A percentile compares a stretch with the other conserved stretches of the same genome.
Evolutionary conservation across 2,888 invertebrate genomes (phyloP).

Genomic region (Polymixis flavicincta): DNA sequence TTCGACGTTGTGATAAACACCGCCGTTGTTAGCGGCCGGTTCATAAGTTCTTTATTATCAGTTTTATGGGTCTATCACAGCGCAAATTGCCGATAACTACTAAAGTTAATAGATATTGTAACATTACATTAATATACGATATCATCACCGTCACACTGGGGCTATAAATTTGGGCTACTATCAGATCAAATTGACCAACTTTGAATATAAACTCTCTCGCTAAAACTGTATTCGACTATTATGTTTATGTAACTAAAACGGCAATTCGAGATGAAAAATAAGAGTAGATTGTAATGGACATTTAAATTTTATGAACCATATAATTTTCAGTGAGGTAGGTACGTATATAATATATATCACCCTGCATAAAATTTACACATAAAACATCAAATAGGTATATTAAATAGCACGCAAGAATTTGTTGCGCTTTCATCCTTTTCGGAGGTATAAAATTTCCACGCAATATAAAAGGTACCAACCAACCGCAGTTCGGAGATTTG

Average conservation of each 20-base stretch:
- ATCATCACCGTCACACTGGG: conserved; percentile 55
- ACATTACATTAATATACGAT: conserved; percentile 69
- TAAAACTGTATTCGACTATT: conserved; percentile 24
- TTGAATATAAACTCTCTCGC: conserved; percentile 54
- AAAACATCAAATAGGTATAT: conserved; percentile 13
- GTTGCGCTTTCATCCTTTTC: conserved; percentile 26
- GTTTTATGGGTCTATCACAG: conserved; percentile 73
- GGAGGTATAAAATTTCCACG: conserved; percentile 21
- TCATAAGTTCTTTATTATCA: conserved; percentile 68
- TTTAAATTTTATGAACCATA: background rate
- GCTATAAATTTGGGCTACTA: conserved; percentile 51
- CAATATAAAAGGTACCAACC: conserved; percentile 25
- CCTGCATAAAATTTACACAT: conserved; percentile 9
- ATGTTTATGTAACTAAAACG: background rate
- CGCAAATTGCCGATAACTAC: conserved; percentile 75
- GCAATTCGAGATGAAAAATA: background rate
- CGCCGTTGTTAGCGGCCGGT: conserved; percentile 66
- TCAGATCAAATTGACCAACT: conserved; percentile 57
- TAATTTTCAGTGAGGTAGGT: too few species aligned
- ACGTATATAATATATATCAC: background rate
- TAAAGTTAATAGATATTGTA: conserved; percentile 71
- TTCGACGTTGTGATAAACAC: conserved; percentile 66
- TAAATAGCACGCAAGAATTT: conserved; percentile 10
- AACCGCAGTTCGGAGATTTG: conserved; percentile 40
- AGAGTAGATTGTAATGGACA: background rate